phyloP scores from a whole-genome alignment of 2,888 invertebrate genomes.

The Lasioglossum leucozonium region DNA sequence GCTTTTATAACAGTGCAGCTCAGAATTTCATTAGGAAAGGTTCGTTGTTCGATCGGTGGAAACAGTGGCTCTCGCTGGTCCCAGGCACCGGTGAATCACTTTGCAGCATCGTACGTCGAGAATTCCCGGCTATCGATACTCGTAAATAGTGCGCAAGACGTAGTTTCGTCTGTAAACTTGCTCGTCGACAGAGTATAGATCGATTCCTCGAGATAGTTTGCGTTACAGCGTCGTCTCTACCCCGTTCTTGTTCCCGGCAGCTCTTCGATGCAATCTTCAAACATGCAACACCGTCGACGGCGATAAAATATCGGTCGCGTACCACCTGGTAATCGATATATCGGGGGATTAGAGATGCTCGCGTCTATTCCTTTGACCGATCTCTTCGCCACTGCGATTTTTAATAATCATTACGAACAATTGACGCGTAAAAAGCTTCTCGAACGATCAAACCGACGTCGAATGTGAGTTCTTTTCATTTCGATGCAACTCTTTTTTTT shows the following conservation, averaged over 20 bases:
- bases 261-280: conserved; percentile 60
- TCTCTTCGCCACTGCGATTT: background rate
- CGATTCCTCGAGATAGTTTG: conserved; percentile 58
- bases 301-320: conserved; percentile 60
- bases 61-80: conserved; percentile 1
- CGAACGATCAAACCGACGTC: no score
- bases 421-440: no score
- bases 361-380: background rate
- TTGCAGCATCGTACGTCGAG: conserved; percentile 51
- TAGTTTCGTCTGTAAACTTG: conserved; percentile 63
- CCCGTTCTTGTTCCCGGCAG: conserved; percentile 49
- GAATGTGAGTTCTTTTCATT: background rate
- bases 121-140: conserved; percentile 63
- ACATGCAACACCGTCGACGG: conserved; percentile 54
- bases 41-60: conserved; percentile 44
- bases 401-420: no score
- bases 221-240: conserved; percentile 48
- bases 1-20: conserved; percentile 14
- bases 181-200: conserved; percentile 43
- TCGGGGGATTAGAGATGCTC: background rate
- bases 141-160: conserved; percentile 61
- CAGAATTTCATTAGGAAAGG: conserved; percentile 49
- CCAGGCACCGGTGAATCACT: conserved; percentile 41
- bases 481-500: background rate
- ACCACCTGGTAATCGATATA: conserved; percentile 50